phyloP scores from a whole-genome alignment of 1,140 invertebrate species.

The Coptotermes formosanus region DNA sequence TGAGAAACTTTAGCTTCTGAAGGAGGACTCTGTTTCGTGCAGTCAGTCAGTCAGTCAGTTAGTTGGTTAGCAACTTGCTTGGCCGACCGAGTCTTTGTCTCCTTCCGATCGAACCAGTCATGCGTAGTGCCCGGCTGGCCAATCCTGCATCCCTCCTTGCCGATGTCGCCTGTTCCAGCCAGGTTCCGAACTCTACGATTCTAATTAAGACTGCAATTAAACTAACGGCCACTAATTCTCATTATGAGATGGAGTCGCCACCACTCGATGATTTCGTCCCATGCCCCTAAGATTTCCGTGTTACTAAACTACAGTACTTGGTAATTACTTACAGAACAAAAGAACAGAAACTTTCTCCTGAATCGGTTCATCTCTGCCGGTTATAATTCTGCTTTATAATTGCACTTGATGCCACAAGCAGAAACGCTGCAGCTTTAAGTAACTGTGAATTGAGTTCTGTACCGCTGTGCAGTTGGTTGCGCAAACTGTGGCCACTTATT shows the following conservation, averaged over 20 bases:
- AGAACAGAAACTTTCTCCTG: not conserved
- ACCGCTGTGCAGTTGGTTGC: too few species aligned
- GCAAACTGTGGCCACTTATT: too few species aligned
- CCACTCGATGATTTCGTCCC: not conserved
- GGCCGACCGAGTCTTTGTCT: too few species aligned
- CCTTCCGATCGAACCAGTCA: too few species aligned
- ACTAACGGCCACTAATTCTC: conserved; percentile 11
- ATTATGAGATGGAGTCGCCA: not conserved
- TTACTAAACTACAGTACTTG: not conserved
- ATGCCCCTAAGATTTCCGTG: not conserved
- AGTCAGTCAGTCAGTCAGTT: too few species aligned
- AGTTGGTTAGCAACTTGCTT: too few species aligned
- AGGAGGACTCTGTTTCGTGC: too few species aligned
- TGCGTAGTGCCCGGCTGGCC: not conserved
- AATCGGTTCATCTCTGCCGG: not conserved
- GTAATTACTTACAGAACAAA: not conserved
- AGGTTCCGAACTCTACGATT: not conserved
- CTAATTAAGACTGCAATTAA: conserved; percentile 1
- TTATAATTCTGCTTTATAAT: not conserved
- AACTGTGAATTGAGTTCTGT: too few species aligned
- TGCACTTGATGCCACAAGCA: not conserved
- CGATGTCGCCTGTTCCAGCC: not conserved
- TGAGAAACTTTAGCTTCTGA: too few species aligned
- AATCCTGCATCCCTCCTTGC: not conserved
- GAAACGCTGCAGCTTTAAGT: too few species aligned